These are phyloP conservation scores for Drosophila repleta DNA, from an alignment of 1,140 invertebrate species.

Conservation along the genomic window DNA sequence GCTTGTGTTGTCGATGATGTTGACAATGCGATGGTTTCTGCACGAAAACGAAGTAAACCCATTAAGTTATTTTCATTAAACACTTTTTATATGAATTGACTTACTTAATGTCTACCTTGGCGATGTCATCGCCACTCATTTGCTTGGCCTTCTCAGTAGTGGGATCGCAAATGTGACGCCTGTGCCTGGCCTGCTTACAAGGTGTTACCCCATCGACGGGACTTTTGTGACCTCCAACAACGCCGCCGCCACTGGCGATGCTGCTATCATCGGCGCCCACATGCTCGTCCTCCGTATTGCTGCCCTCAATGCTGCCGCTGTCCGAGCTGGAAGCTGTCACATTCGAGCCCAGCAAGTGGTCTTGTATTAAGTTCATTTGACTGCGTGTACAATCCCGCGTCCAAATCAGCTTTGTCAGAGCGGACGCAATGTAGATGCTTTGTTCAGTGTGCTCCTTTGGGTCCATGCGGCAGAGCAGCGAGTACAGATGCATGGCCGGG, in stretches of 20 bases:
- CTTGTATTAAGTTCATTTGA: constrained; percentile 84
- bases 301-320: constrained; percentile 90
- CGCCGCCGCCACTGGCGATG: constrained; percentile 66
- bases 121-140: constrained; percentile 63
- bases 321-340: constrained; percentile 87
- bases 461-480: constrained; percentile 92
- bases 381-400: constrained; percentile 87
- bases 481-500: constrained; percentile 94
- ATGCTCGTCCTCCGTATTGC: constrained; percentile 90
- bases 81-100: constrained; percentile 22
- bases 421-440: constrained; percentile 94
- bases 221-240: constrained; percentile 67
- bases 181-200: constrained; percentile 84
- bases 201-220: constrained; percentile 84
- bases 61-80: not conserved
- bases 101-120: constrained; percentile 73
- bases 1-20: constrained; percentile 82
- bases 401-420: constrained; percentile 95
- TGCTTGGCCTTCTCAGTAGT: constrained; percentile 71
- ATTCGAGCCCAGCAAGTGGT: constrained; percentile 85
- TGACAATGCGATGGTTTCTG: constrained; percentile 80
- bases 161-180: constrained; percentile 73
- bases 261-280: constrained; percentile 84
- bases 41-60: not conserved
- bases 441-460: constrained; percentile 96